Evolutionary conservation across 2,888 invertebrate genomes (phyloP).

Genomic region (Volucella bombylans): DNA sequence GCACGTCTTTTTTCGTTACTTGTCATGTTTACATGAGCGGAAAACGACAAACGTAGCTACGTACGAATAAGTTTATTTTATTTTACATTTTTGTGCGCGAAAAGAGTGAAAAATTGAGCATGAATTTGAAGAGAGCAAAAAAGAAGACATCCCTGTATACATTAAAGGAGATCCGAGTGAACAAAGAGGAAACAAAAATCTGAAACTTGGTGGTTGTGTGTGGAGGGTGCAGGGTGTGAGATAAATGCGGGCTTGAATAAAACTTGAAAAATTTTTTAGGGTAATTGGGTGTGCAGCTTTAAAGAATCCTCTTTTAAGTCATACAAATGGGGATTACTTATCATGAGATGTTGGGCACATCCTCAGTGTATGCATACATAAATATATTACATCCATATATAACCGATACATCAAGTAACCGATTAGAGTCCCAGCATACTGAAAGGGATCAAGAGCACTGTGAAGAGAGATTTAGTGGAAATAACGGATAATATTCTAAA

Average conservation of each 20-base stretch:
- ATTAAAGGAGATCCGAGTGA: constrained; percentile 40
- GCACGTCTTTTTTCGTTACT: neutral
- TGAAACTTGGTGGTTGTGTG: neutral
- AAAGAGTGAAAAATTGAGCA: constrained; percentile 59
- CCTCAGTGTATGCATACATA: too few relatives aligned
- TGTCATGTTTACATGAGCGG: constrained; percentile 58
- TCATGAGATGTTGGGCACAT: too few relatives aligned
- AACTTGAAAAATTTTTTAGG: constrained; percentile 3
- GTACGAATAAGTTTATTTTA: neutral
- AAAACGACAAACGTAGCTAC: constrained; percentile 26
- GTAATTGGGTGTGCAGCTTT: neutral
- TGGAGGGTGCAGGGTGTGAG: neutral
- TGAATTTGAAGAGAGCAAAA: constrained; percentile 38
- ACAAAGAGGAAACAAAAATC: constrained; percentile 36
- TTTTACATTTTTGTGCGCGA: constrained; percentile 15
- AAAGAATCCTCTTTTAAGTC: neutral
- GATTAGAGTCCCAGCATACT: too few relatives aligned
- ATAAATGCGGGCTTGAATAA: constrained; percentile 15
- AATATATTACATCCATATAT: too few relatives aligned
- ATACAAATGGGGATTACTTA: too few relatives aligned
- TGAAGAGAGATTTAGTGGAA: too few relatives aligned
- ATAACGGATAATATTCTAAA: too few relatives aligned
- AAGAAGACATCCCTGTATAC: constrained; percentile 17
- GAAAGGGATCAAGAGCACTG: too few relatives aligned
- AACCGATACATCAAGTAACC: too few relatives aligned